Percentiles rank a stretch among this genome's conserved stretches.
These are phyloP conservation scores for Brachypteracias leptosomus DNA, from an alignment of 2,113 vertebrate species.

Conservation along the genomic window DNA sequence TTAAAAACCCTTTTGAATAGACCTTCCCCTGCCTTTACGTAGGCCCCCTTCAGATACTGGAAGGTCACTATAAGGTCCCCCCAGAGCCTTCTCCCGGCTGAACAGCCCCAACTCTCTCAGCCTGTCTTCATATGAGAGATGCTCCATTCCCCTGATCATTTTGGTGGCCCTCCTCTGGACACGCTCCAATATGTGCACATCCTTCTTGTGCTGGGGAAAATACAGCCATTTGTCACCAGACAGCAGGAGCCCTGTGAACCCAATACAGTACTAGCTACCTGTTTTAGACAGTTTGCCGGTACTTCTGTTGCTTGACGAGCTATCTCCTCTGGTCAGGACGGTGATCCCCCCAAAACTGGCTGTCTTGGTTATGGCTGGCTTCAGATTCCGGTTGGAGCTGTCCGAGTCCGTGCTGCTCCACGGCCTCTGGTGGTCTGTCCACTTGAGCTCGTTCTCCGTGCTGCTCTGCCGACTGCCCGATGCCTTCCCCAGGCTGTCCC, in stretches of 20 bases:
- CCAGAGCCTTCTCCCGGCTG: no score
- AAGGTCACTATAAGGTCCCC: no score
- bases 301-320: slow-evolving; percentile 79
- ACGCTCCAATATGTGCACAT: no score
- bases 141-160: no score
- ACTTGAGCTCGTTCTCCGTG: slow-evolving; percentile 86
- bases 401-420: slow-evolving; percentile 98
- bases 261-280: slow-evolving; percentile 78
- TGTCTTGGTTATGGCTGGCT: slow-evolving; percentile 82
- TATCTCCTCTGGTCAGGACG: slow-evolving; percentile 80
- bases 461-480: slow-evolving; percentile 93
- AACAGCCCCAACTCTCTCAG: no score
- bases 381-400: slow-evolving; percentile 84
- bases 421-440: slow-evolving; percentile 86
- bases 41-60: no score
- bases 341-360: slow-evolving; percentile 84
- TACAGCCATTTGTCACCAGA: no score
- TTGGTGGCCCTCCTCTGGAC: no score
- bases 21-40: no score
- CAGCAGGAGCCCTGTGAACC: not conserved
- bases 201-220: no score
- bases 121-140: no score
- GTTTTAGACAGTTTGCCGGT: slow-evolving; percentile 84
- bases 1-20: no score
- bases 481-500: slow-evolving; percentile 85